Evolutionary conservation across 2,888 invertebrate species (phyloP), one percentile per base, ranked within the genome.

Genomic region (Adineta ricciae): DNA sequence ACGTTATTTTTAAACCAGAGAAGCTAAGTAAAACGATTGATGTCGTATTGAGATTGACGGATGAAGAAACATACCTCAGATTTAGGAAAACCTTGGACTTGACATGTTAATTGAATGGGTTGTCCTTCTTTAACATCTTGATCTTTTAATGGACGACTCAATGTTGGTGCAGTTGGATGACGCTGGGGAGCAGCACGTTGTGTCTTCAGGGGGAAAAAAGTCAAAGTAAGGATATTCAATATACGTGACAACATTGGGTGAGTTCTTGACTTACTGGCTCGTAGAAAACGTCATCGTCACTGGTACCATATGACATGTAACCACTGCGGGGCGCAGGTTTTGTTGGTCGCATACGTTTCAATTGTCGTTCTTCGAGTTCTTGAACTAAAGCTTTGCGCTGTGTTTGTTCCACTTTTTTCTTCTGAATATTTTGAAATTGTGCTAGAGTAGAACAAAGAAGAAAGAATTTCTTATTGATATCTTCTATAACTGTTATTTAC

Each of bases 1-100:
- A 64, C 52, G 78, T 85, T 73, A 19, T 85, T 84, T 85, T 85
- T 85, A 72, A 85, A 78, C 41, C 56, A 85, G n/a, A 56, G 49
- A 32, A 85, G 50, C 56, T 83, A 50, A 24, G 50, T 49, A 46
- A n/a, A 32, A 21, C 21, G 21, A 36, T 9, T n/a, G 7, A 50
- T 1, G 32, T 83, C 1, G 11, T 11, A 32, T 24, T 16, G 4
- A 21, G 16, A 46, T 46, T 46, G 11, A 46, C 46, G 11, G 11
- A 21, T 11, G 8, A 49, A 32, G 46, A 49, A n/a, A 52, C 54
- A 83, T 52, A 64, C 41, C 54, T 73, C 73, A 50, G 73, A n/a
- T n/a, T 83, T 83, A 19, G 83, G 86, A 19, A 54, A 54, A 50
- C 82, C 64, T 49, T 84, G 82, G 38, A 86, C 54, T 84, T 84